Evolutionary conservation across 2,113 vertebrate genomes (phyloP).

Genomic region (Rhinopomastus cyanomelas): DNA sequence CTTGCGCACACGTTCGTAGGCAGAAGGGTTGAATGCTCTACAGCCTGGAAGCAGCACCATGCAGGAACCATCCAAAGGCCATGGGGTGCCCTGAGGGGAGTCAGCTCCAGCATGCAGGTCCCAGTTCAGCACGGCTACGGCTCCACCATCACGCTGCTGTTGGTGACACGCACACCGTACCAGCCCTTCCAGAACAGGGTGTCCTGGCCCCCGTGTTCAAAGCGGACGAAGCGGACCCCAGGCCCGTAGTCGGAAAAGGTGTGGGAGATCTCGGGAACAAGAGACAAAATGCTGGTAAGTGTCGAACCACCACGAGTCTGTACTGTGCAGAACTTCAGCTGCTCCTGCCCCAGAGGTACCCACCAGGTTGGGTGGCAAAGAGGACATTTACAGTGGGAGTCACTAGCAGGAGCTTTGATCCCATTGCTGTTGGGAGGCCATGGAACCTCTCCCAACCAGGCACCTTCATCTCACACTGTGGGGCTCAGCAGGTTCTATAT

Average conservation of each 20-base stretch:
- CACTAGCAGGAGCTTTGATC: background rate
- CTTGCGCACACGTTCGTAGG: accelerated
- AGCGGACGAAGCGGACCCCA: constrained; percentile 86
- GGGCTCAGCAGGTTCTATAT: background rate
- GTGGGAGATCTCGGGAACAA: constrained; percentile 79
- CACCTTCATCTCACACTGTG: background rate
- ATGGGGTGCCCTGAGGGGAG: background rate
- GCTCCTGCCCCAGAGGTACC: background rate
- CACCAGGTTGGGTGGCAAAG: background rate
- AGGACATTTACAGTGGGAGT: background rate
- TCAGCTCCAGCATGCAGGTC: background rate
- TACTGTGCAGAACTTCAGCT: background rate
- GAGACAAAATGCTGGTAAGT: background rate
- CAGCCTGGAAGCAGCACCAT: constrained; percentile 22
- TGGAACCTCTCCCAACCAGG: background rate
- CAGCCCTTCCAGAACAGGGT: constrained; percentile 91
- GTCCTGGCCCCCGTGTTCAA: constrained; percentile 91
- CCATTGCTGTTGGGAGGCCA: background rate
- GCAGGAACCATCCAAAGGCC: constrained; percentile 11
- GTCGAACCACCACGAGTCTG: background rate
- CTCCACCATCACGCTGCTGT: constrained; percentile 84
- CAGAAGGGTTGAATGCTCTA: background rate
- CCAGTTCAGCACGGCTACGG: constrained; percentile 30
- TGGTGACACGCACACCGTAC: constrained; percentile 90
- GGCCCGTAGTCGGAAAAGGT: constrained; percentile 85